A percentile compares a stretch with the other conserved stretches of the same genome.
Conservation (phyloP, 2,888 invertebrate species). For the Agonum fuliginosum region DNA sequence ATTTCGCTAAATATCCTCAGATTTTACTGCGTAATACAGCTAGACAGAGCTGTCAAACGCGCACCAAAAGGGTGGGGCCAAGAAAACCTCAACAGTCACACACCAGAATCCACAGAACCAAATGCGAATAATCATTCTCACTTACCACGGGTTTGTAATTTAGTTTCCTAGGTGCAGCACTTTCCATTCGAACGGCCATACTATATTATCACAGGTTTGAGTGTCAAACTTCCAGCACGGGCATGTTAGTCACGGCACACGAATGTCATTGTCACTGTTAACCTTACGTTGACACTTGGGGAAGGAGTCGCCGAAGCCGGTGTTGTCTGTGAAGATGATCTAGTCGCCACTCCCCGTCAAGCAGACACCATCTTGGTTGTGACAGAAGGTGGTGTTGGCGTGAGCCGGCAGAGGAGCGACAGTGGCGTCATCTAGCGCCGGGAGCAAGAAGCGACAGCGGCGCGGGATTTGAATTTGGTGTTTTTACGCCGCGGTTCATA, state of each 20-base stretch:
- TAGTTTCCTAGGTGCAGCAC: conserved; percentile 71
- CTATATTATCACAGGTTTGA: conserved; percentile 61
- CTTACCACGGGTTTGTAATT: conserved; percentile 73
- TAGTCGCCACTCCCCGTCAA: conserved; percentile 66
- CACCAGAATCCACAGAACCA: conserved; percentile 7
- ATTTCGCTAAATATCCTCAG: no score
- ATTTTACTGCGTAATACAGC: no score
- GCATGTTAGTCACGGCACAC: conserved; percentile 44
- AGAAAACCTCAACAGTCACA: conserved; percentile 10
- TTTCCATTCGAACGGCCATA: conserved; percentile 73
- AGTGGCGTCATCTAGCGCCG: conserved; percentile 7
- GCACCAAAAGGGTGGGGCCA: conserved; percentile 51
- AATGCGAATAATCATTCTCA: conserved; percentile 59
- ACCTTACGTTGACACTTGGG: conserved; percentile 16
- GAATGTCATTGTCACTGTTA: conserved; percentile 54
- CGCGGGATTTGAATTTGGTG: neutral
- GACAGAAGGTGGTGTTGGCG: conserved; percentile 63
- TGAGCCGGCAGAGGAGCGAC: conserved; percentile 58
- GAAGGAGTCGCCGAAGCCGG: neutral
- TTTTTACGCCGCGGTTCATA: no score
- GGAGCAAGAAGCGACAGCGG: neutral
- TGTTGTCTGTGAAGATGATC: neutral
- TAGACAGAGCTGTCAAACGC: no score
- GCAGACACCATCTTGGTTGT: conserved; percentile 66
- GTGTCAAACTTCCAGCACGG: conserved; percentile 44